phyloP scores from a whole-genome alignment of 2,888 invertebrate genomes.

The Agrotis ipsilon region DNA sequence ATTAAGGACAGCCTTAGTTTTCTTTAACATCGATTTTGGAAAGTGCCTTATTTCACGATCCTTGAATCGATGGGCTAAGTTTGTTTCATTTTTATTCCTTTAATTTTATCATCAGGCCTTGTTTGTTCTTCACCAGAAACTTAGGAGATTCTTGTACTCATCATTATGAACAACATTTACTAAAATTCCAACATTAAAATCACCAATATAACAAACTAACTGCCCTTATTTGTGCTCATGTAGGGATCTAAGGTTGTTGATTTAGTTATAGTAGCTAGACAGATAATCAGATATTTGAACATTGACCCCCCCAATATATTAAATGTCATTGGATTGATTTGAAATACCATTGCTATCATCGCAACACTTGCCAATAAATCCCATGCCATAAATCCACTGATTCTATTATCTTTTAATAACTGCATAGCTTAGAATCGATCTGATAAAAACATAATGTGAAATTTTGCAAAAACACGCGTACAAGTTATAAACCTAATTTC shows the following conservation, averaged over 20 bases:
- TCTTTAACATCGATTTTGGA: neutral
- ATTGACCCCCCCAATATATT: neutral
- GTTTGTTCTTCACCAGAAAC: too few species aligned
- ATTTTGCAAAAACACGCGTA: constrained; percentile 56
- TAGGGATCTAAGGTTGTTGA: too few species aligned
- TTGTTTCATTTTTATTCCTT: neutral
- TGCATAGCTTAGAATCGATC: constrained; percentile 37
- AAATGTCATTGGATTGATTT: neutral
- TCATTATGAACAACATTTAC: too few species aligned
- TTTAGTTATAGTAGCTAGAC: neutral
- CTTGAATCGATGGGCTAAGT: neutral
- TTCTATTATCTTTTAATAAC: constrained; percentile 25
- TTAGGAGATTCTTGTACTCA: too few species aligned
- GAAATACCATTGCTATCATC: neutral
- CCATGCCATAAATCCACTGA: constrained; percentile 10
- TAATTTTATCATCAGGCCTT: too few species aligned
- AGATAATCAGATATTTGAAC: neutral
- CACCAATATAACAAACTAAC: too few species aligned
- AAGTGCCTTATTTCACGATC: neutral
- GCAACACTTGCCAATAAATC: neutral
- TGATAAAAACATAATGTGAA: constrained; percentile 49
- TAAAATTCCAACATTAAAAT: too few species aligned
- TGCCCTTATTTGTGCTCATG: too few species aligned
- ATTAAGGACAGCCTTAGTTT: neutral
- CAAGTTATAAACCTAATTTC: constrained; percentile 58